phyloP scores from a whole-genome alignment of 2,797 vertebrate species.

The Rhabdophis nuchalis region DNA sequence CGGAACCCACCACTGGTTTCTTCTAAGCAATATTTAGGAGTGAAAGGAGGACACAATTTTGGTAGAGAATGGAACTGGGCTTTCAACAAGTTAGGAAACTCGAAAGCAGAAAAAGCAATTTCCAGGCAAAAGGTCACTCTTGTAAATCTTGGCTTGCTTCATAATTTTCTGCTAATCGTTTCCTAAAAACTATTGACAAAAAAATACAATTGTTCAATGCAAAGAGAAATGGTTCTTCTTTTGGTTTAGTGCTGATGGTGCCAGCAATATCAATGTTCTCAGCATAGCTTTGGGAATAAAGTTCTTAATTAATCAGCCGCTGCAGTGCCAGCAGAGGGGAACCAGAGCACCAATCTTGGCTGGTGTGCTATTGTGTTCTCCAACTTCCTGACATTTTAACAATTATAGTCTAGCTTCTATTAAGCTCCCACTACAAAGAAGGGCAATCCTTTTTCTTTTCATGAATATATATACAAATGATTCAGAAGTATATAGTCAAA shows the following conservation, averaged over 20 bases:
- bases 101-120: not conserved
- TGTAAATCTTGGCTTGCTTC: not conserved
- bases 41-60: not conserved
- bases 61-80: not conserved
- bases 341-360: constrained; percentile 17
- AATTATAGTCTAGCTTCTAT: not conserved
- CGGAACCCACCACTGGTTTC: no score
- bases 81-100: not conserved
- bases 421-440: not conserved
- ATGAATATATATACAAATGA: not conserved
- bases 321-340: constrained; percentile 19
- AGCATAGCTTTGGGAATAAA: constrained; percentile 22
- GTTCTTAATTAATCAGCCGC: constrained; percentile 30
- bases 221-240: constrained; percentile 22
- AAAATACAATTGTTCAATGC: not conserved
- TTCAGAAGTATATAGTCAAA: not conserved
- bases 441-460: not conserved
- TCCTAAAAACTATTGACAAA: not conserved
- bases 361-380: constrained; percentile 20
- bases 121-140: not conserved
- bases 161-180: not conserved
- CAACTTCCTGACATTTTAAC: constrained; percentile 15
- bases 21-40: not conserved
- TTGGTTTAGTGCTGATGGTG: constrained; percentile 1
- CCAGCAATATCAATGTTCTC: constrained; percentile 9